phyloP scores from a whole-genome alignment of 2,797 vertebrate genomes.

The Clarias pachynema region DNA sequence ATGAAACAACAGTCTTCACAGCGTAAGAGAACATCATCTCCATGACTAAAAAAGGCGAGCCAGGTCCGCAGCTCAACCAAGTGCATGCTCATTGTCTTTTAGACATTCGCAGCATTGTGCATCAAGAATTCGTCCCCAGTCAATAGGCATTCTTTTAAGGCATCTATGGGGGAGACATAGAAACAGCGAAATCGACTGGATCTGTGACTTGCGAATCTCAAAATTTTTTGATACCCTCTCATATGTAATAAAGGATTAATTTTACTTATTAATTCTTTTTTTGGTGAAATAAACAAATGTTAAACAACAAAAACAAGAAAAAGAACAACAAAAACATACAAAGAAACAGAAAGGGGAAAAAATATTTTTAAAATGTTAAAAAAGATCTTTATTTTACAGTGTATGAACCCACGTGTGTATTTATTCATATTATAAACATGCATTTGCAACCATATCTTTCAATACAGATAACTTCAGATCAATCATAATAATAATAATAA shows the following conservation, averaged over 20 bases:
- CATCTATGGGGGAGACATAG: no score
- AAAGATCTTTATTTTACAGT: slow-evolving; percentile 6
- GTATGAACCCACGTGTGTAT: neutral
- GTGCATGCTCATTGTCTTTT: no score
- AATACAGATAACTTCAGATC: neutral
- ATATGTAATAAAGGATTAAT: neutral
- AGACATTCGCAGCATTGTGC: no score
- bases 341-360: neutral
- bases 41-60: no score
- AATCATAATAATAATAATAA: slow-evolving; percentile 3
- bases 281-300: neutral
- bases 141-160: no score
- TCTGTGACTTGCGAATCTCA: no score
- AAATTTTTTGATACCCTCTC: no score
- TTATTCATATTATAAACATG: slow-evolving; percentile 10
- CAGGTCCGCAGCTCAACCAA: no score
- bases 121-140: no score
- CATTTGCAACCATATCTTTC: neutral
- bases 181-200: no score
- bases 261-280: neutral
- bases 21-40: no score
- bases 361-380: neutral
- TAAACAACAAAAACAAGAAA: neutral
- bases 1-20: no score
- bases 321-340: neutral